These are phyloP conservation scores for Lydus trimaculatus DNA, from an alignment of 2,888 invertebrate species.

Conservation along the genomic window DNA sequence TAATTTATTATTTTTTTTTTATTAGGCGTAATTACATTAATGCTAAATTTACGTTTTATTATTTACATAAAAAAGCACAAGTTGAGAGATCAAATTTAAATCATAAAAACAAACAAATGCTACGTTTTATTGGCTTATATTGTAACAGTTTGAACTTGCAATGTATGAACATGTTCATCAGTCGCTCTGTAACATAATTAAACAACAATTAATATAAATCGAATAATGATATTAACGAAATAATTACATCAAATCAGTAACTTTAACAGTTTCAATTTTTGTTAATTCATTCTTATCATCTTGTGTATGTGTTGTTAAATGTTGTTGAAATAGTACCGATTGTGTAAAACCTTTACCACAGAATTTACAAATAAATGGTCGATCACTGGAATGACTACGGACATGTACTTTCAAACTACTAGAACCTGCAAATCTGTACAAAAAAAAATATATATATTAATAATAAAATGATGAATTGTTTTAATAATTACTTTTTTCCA, in stretches of 20 bases:
- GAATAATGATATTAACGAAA: background rate
- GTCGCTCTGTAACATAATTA: slow-evolving; percentile 47
- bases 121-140: background rate
- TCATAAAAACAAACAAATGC: background rate
- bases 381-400: slow-evolving; percentile 53
- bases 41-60: background rate
- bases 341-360: slow-evolving; percentile 55
- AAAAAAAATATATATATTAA: slow-evolving; percentile 26
- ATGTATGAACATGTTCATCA: slow-evolving; percentile 47
- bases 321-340: slow-evolving; percentile 49
- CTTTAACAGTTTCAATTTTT: slow-evolving; percentile 55
- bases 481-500: slow-evolving; percentile 54
- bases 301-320: slow-evolving; percentile 44
- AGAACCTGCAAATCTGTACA: slow-evolving; percentile 54
- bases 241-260: slow-evolving; percentile 56
- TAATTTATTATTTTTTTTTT: background rate
- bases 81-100: background rate
- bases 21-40: background rate
- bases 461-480: slow-evolving; percentile 6
- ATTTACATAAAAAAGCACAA: background rate
- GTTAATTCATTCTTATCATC: slow-evolving; percentile 42
- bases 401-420: slow-evolving; percentile 57
- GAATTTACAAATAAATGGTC: slow-evolving; percentile 53
- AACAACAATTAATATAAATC: slow-evolving; percentile 9
- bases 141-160: slow-evolving; percentile 50